Conservation (phyloP, 2,113 vertebrate genomes). For the Eolophus roseicapilla region DNA sequence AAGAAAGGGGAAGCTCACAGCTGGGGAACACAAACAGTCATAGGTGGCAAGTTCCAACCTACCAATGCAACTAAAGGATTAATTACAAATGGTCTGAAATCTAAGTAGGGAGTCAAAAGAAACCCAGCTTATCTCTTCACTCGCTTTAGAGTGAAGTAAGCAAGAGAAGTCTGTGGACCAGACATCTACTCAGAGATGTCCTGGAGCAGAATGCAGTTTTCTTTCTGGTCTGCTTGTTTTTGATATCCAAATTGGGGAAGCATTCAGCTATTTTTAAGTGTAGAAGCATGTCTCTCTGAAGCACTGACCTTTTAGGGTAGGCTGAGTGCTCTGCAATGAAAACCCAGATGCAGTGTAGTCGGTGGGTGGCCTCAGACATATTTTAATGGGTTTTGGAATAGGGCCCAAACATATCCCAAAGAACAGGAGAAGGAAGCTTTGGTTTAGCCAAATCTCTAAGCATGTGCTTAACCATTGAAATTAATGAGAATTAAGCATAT, state of each 20-base stretch:
- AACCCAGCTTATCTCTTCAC: background rate
- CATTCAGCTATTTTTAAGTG: background rate
- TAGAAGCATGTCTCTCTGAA: background rate
- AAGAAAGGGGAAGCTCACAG: background rate
- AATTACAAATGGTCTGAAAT: background rate
- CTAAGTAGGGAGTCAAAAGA: background rate
- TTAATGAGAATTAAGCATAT: background rate
- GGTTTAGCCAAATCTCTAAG: background rate
- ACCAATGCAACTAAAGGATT: background rate
- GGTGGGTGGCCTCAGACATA: background rate
- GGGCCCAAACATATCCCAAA: background rate
- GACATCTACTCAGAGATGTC: background rate
- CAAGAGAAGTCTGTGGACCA: background rate
- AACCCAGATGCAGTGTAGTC: background rate
- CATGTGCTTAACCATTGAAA: background rate
- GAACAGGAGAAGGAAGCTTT: background rate
- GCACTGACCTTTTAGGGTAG: background rate
- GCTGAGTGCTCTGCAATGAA: background rate
- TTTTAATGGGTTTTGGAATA: background rate
- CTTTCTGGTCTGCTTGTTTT: background rate
- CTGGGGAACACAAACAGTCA: background rate
- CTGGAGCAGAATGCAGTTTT: background rate
- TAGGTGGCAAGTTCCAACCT: background rate
- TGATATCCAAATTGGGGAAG: background rate
- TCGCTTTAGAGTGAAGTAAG: rapidly evolving